A percentile compares a stretch with the other conserved stretches of the same genome.
These are phyloP conservation scores for Indicator maculatus DNA, from an alignment of 2,113 vertebrate genomes.

Conservation along the genomic window DNA sequence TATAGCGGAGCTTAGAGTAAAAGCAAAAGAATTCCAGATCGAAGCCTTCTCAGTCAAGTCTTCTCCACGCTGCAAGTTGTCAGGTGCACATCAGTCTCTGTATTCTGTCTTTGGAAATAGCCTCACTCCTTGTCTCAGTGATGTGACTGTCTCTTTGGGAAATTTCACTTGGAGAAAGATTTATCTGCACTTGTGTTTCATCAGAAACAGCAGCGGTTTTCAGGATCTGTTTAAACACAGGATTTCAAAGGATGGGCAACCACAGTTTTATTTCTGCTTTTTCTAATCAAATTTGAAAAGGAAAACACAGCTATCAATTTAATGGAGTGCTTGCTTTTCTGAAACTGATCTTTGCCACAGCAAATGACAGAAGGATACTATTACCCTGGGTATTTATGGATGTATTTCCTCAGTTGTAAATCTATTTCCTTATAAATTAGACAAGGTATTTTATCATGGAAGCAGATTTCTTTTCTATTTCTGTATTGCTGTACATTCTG, in stretches of 20 bases:
- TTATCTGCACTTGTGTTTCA: neutral
- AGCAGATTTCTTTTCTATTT: neutral
- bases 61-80: neutral
- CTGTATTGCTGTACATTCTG: neutral
- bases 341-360: constrained; percentile 12
- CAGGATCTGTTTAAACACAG: neutral
- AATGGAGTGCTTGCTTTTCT: constrained; percentile 10
- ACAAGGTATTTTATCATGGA: neutral
- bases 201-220: neutral
- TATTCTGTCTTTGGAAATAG: neutral
- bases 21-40: neutral
- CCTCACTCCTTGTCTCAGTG: neutral
- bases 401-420: constrained; percentile 7
- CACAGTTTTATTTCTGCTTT: neutral
- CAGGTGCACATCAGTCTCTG: neutral
- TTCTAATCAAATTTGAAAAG: constrained; percentile 33
- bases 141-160: neutral
- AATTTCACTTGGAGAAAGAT: neutral
- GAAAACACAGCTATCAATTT: constrained; percentile 25
- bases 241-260: neutral
- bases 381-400: constrained; percentile 3
- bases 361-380: neutral
- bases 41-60: neutral
- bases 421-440: neutral
- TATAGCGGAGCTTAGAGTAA: neutral